These are phyloP conservation scores for Acropternis orthonyx DNA, from an alignment of 2,797 vertebrate genomes.

Conservation along the genomic window DNA sequence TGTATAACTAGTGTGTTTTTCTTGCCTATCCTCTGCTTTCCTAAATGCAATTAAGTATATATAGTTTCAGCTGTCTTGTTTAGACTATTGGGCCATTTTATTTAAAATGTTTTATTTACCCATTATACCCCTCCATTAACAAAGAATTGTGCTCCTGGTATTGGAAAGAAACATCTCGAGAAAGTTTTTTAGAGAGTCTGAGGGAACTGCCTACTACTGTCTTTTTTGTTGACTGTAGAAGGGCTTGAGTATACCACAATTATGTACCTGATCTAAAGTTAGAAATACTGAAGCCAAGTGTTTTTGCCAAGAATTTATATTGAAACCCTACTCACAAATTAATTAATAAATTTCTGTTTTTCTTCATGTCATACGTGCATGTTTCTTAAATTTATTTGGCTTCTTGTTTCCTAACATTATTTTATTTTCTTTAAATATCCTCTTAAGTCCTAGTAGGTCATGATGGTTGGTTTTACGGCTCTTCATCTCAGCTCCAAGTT, in stretches of 20 bases:
- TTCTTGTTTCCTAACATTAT: background rate
- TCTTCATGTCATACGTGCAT: rapidly evolving
- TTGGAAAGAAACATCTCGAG: background rate
- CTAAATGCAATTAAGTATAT: background rate
- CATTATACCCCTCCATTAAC: background rate
- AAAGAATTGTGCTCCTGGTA: background rate
- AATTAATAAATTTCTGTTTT: background rate
- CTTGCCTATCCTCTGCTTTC: background rate
- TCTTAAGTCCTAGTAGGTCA: background rate
- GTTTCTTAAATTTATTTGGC: background rate
- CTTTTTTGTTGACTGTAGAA: background rate
- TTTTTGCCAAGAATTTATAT: background rate
- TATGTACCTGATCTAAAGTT: background rate
- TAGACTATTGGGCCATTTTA: background rate
- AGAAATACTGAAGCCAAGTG: background rate
- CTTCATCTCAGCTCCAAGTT: background rate
- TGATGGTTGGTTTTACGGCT: background rate
- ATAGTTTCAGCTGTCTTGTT: background rate
- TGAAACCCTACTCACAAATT: background rate
- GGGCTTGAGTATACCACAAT: background rate
- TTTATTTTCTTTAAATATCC: background rate
- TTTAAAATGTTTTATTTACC: background rate
- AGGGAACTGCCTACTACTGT: background rate
- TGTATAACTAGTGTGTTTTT: background rate
- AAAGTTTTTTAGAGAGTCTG: background rate